phyloP scores from a whole-genome alignment of 2,113 vertebrate genomes.

The Turnix velox region DNA sequence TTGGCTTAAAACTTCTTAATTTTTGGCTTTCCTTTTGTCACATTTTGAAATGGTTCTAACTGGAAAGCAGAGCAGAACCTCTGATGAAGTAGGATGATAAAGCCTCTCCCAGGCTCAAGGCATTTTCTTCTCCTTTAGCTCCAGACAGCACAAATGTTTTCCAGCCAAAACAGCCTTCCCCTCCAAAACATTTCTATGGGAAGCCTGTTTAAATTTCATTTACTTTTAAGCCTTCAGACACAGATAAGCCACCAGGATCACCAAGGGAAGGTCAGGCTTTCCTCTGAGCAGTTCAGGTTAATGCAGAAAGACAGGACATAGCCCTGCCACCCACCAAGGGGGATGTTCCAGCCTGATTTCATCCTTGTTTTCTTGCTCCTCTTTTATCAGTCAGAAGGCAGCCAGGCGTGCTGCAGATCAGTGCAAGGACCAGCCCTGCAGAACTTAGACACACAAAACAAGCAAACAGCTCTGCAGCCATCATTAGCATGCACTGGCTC shows the following conservation, averaged over 20 bases:
- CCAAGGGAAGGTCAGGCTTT: not conserved
- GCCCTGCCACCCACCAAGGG: not conserved
- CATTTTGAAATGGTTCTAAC: not conserved
- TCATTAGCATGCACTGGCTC: not conserved
- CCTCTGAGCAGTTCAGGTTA: not conserved
- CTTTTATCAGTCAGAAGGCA: not conserved
- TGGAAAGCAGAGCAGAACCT: not conserved
- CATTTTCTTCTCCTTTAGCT: not conserved
- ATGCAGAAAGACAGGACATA: not conserved
- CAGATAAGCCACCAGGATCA: not conserved
- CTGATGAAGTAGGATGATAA: not conserved
- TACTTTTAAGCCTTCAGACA: not conserved
- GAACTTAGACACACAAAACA: not conserved
- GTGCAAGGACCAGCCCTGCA: not conserved
- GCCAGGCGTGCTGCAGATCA: not conserved
- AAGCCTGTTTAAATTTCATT: not conserved
- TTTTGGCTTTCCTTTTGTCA: not conserved
- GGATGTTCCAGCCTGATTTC: not conserved
- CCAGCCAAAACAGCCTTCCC: not conserved
- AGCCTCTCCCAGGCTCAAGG: not conserved
- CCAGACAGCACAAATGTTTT: not conserved
- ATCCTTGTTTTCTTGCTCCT: not conserved
- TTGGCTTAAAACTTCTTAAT: not conserved
- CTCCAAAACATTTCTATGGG: not conserved
- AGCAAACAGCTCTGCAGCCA: not conserved